Evolutionary conservation across 2,113 vertebrate genomes (phyloP).

Genomic region (Callopanchax toddi): DNA sequence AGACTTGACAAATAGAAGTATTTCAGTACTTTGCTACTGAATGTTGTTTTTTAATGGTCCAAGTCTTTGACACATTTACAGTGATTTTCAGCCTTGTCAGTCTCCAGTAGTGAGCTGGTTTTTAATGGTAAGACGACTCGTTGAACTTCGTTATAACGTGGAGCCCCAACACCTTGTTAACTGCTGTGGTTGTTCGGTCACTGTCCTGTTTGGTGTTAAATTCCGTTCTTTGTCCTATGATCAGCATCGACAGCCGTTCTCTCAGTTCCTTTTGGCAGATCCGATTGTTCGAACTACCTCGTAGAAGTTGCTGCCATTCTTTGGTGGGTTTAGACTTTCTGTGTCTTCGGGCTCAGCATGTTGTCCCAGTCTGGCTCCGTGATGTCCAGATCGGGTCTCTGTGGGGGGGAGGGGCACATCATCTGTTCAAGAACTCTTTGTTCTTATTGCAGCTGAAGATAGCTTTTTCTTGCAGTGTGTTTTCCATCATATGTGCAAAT

Average conservation of each 20-base stretch:
- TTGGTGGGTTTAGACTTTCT: constrained; percentile 1
- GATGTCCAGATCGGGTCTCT: constrained; percentile 23
- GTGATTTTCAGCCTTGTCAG: too few relatives aligned
- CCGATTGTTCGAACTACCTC: background rate
- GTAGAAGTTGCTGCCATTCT: background rate
- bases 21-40: too few relatives aligned
- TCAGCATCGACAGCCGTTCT: background rate
- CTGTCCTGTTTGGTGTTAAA: background rate
- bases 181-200: background rate
- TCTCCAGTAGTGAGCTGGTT: too few relatives aligned
- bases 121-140: background rate
- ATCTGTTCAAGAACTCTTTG: constrained; percentile 23
- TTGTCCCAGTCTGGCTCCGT: constrained; percentile 9
- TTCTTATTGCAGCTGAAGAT: background rate
- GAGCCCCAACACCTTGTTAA: background rate
- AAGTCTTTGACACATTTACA: too few relatives aligned
- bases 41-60: too few relatives aligned
- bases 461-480: background rate
- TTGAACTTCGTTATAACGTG: background rate
- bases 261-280: constrained; percentile 2
- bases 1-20: too few relatives aligned
- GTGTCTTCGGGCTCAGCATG: constrained; percentile 19
- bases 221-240: constrained; percentile 6
- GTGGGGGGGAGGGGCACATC: constrained; percentile 6
- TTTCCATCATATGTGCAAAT: background rate